Conservation (phyloP, 2,113 vertebrate genomes). For the Burhinus bistriatus region DNA sequence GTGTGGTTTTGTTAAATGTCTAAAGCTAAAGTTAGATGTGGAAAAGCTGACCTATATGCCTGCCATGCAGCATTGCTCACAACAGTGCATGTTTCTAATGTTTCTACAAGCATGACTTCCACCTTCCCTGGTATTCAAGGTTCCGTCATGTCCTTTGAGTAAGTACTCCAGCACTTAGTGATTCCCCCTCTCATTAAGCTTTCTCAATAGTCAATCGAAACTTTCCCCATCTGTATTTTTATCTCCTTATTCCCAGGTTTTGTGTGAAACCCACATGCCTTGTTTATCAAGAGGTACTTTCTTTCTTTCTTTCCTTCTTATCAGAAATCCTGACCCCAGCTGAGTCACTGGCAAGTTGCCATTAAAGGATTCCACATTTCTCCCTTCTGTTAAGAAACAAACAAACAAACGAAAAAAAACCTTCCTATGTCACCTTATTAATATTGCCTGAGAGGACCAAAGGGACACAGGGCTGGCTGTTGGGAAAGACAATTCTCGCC, state of each 20-base stretch:
- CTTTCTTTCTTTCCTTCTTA: background rate
- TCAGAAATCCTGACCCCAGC: background rate
- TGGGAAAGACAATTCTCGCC: background rate
- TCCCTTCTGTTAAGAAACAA: background rate
- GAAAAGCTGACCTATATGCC: background rate
- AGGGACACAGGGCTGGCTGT: background rate
- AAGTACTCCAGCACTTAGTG: background rate
- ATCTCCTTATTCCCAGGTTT: background rate
- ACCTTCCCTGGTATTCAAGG: background rate
- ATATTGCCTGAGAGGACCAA: background rate
- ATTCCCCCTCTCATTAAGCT: background rate
- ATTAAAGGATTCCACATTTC: background rate
- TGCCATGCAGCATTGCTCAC: background rate
- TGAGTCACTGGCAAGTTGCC: background rate
- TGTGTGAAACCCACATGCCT: background rate
- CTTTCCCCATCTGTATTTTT: background rate
- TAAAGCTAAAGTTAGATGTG: background rate
- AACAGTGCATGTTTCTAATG: background rate
- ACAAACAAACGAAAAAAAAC: background rate
- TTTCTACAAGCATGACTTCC: background rate
- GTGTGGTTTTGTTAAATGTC: background rate
- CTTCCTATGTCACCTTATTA: background rate
- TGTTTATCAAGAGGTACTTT: background rate
- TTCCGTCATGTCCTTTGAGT: background rate
- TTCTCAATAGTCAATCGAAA: background rate